phyloP scores from a whole-genome alignment of 2,888 invertebrate genomes.

The Spatulosminthurus flaviceps region DNA sequence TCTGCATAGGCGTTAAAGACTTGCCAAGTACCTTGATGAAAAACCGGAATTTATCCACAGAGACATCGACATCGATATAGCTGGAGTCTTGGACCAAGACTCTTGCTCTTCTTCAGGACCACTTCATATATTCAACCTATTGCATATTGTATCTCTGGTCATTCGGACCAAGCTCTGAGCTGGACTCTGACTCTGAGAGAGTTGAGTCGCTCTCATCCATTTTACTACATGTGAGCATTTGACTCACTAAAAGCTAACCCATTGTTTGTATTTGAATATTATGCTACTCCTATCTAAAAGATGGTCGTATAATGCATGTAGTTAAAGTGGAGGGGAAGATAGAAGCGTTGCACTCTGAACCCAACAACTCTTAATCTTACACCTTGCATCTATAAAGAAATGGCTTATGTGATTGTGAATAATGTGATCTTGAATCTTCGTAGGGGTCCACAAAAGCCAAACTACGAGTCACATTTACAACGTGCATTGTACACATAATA shows the following conservation, averaged over 20 bases:
- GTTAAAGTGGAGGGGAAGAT: background rate
- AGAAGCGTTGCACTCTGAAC: slow-evolving; percentile 47
- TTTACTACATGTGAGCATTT: background rate
- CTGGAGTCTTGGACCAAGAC: background rate
- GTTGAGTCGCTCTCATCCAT: background rate
- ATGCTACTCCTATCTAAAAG: background rate
- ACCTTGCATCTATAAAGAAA: slow-evolving; percentile 43
- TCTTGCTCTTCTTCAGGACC: too few species aligned
- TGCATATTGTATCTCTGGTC: slow-evolving; percentile 11
- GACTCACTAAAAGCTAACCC: background rate
- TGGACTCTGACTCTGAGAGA: too few species aligned
- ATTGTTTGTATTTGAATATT: background rate
- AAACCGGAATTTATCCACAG: slow-evolving; percentile 18
- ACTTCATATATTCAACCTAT: background rate
- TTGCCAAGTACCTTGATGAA: slow-evolving; percentile 14
- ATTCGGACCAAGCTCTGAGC: background rate
- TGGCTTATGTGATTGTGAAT: slow-evolving; percentile 51
- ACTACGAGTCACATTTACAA: too few species aligned
- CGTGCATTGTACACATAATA: too few species aligned
- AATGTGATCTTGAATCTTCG: slow-evolving; percentile 55
- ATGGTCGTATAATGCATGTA: too few species aligned
- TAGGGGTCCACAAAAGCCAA: slow-evolving; percentile 49
- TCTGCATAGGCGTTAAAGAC: slow-evolving; percentile 23
- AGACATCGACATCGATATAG: background rate
- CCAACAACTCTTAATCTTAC: slow-evolving; percentile 46